Conservation (phyloP, 2,888 invertebrate genomes). For the Phragmatobia fuliginosa region DNA sequence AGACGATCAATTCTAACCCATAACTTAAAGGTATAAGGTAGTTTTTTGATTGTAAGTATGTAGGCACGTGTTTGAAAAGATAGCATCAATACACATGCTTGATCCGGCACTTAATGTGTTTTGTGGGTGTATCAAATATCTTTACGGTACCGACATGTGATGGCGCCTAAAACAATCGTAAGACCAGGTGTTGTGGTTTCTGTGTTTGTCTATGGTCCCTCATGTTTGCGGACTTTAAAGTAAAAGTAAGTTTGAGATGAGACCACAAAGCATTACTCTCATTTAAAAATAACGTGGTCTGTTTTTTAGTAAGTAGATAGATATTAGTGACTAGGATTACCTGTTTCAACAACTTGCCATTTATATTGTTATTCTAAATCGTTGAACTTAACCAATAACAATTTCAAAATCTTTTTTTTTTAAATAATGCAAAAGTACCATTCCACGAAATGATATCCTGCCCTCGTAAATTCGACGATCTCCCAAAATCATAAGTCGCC, state of each 20-base stretch:
- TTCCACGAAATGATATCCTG: not conserved
- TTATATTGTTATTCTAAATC: not conserved
- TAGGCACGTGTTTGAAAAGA: constrained; percentile 73
- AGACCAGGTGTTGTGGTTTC: constrained; percentile 44
- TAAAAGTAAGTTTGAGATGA: constrained; percentile 15
- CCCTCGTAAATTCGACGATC: constrained; percentile 1
- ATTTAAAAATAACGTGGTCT: not conserved
- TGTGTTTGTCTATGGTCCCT: constrained; percentile 5
- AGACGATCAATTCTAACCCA: constrained; percentile 4
- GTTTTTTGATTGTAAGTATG: constrained; percentile 25
- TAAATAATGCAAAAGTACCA: not conserved
- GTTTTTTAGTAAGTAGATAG: not conserved
- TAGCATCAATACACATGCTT: constrained; percentile 79
- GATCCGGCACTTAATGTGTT: constrained; percentile 80
- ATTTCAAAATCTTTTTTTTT: too few relatives aligned
- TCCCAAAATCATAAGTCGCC: constrained; percentile 37
- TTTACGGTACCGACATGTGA: constrained; percentile 58
- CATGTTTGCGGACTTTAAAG: constrained; percentile 7
- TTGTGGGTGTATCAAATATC: constrained; percentile 83
- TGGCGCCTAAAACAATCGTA: constrained; percentile 74
- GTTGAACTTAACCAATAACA: too few relatives aligned
- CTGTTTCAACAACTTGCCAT: not conserved
- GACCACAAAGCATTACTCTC: not conserved
- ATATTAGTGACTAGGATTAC: not conserved
- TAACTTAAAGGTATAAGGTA: constrained; percentile 22